These are phyloP conservation scores for Cephonodes hylas DNA, from an alignment of 2,888 invertebrate genomes.

Conservation along the genomic window DNA sequence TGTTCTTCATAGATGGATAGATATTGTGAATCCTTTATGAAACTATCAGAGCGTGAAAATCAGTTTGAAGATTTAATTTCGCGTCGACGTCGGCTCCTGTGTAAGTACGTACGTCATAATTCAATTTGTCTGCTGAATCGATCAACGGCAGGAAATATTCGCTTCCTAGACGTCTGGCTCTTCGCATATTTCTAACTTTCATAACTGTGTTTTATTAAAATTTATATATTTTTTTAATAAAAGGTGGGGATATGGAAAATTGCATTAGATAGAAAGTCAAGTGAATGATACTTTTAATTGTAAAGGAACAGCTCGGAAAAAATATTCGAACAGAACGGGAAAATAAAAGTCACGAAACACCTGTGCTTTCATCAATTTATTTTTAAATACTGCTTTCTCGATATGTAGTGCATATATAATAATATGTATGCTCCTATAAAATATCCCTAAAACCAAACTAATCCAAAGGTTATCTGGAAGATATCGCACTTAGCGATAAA, in stretches of 20 bases:
- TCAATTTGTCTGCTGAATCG: slow-evolving; percentile 61
- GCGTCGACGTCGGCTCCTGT: slow-evolving; percentile 34
- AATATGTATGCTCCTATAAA: no score
- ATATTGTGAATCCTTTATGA: slow-evolving; percentile 37
- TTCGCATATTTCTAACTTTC: not conserved
- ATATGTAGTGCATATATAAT: no score
- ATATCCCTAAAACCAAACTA: no score
- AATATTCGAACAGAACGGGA: no score
- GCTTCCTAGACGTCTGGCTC: slow-evolving; percentile 34
- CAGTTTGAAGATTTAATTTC: slow-evolving; percentile 56
- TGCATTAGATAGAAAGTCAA: no score
- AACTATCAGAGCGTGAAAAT: slow-evolving; percentile 54
- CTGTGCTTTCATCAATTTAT: no score
- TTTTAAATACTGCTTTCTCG: no score
- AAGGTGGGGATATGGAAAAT: not conserved
- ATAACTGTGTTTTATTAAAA: not conserved
- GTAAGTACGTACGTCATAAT: slow-evolving; percentile 43
- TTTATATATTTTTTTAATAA: not conserved
- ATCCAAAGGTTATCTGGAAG: no score
- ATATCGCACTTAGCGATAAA: no score
- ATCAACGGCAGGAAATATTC: slow-evolving; percentile 54
- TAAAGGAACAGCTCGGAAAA: no score
- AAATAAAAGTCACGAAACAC: no score
- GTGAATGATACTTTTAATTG: no score
- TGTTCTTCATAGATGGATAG: slow-evolving; percentile 22